A percentile compares a stretch with the other conserved stretches of the same genome.
These are phyloP conservation scores for Sepioteuthis lessoniana DNA, from an alignment of 2,888 invertebrate species.

Conservation along the genomic window DNA sequence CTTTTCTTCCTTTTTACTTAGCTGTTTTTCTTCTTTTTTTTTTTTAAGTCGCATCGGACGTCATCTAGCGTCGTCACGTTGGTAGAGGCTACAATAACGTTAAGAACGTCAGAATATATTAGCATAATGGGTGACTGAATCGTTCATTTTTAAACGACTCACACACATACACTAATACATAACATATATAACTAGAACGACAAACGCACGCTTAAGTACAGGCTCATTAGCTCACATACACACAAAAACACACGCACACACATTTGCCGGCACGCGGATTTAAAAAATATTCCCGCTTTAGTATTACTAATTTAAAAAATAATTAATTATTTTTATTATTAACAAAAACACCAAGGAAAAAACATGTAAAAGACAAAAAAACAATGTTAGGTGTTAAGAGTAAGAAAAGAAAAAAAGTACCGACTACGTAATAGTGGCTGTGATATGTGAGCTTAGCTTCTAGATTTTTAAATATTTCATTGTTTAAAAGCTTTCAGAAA, in stretches of 20 bases:
- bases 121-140: constrained; percentile 38
- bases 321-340: no score
- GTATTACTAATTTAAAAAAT: no score
- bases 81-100: constrained; percentile 37
- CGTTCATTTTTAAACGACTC: background rate
- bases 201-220: background rate
- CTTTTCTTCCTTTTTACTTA: no score
- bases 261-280: background rate
- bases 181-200: background rate
- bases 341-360: no score
- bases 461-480: background rate
- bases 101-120: constrained; percentile 48
- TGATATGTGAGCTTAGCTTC: background rate
- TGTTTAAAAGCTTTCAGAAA: background rate
- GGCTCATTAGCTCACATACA: no score
- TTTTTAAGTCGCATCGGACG: constrained; percentile 40
- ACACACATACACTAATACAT: background rate
- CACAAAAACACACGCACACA: background rate
- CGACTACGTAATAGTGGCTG: background rate
- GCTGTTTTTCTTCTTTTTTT: background rate
- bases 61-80: constrained; percentile 40
- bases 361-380: background rate
- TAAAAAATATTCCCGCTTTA: background rate
- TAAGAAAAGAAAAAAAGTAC: background rate
- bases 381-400: background rate